A percentile compares a stretch with the other conserved stretches of the same genome.
These are phyloP conservation scores for Pelodytes ibericus DNA, from an alignment of 2,797 vertebrate genomes.

Conservation along the genomic window DNA sequence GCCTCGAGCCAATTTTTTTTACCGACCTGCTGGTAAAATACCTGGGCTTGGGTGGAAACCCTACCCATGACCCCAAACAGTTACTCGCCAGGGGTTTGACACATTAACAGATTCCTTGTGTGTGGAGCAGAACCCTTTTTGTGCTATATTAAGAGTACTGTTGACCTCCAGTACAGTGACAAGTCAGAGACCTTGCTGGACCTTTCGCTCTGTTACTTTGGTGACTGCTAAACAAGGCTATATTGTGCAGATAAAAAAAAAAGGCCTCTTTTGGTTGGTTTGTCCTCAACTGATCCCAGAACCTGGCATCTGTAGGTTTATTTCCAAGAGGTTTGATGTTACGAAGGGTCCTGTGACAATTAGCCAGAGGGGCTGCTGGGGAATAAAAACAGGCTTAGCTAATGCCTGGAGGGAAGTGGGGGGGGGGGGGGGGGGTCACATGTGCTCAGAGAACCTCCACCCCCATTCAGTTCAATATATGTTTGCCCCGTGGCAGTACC, in stretches of 20 bases:
- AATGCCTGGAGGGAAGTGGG: not conserved
- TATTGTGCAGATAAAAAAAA: not conserved
- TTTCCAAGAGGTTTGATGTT: constrained; percentile 18
- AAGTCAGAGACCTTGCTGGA: not conserved
- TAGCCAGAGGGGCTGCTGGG: not conserved
- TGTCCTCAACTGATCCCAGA: not conserved
- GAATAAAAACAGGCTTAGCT: constrained; percentile 4
- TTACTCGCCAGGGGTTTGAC: too few species aligned
- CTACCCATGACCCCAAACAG: too few species aligned
- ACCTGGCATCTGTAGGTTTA: constrained; percentile 8
- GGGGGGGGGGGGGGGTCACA: too few species aligned
- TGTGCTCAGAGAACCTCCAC: too few species aligned
- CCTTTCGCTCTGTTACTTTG: not conserved
- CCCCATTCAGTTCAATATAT: not conserved
- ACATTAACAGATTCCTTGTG: too few species aligned
- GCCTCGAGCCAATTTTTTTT: too few species aligned
- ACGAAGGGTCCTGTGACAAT: constrained; percentile 1
- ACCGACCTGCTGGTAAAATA: too few species aligned
- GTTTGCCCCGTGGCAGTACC: not conserved
- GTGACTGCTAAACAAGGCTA: not conserved
- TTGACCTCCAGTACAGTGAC: not conserved
- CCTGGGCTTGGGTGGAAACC: too few species aligned
- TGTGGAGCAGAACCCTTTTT: too few species aligned
- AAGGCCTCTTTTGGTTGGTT: constrained; percentile 8
- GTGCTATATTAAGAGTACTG: too few species aligned